Evolutionary conservation across 2,888 invertebrate species (phyloP).

Genomic region (Ctenicera cuprea): DNA sequence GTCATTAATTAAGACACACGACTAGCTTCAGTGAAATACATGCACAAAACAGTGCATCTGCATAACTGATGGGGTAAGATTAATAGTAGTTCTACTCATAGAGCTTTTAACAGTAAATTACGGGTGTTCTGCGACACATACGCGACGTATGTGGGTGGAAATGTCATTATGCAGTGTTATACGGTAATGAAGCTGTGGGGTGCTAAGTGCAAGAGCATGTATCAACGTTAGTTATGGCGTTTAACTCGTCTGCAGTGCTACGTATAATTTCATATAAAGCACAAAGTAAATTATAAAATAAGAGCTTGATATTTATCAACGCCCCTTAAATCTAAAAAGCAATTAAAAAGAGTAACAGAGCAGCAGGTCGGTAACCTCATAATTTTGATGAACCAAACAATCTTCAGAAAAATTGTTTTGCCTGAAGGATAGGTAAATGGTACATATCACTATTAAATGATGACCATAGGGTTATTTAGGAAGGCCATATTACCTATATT

Average conservation of each 20-base stretch:
- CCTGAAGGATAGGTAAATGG: slow-evolving; percentile 1
- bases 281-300: slow-evolving; percentile 33
- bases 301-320: not conserved
- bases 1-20: slow-evolving; percentile 3
- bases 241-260: slow-evolving; percentile 61
- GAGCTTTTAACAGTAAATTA: slow-evolving; percentile 52
- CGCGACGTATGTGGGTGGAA: slow-evolving; percentile 58
- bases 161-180: slow-evolving; percentile 55
- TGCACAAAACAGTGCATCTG: slow-evolving; percentile 34
- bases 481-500: slow-evolving; percentile 14
- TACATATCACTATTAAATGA: not conserved
- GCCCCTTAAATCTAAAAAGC: not conserved
- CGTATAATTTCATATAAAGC: slow-evolving; percentile 62
- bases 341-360: not conserved
- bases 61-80: slow-evolving; percentile 47
- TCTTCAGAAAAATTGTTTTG: not conserved
- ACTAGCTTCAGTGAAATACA: slow-evolving; percentile 8
- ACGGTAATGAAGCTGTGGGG: slow-evolving; percentile 61
- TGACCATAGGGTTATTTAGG: slow-evolving; percentile 13
- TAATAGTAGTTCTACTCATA: slow-evolving; percentile 45
- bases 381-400: not conserved
- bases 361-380: not conserved
- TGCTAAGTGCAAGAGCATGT: slow-evolving; percentile 65
- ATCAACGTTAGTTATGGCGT: slow-evolving; percentile 65
- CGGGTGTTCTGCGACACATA: slow-evolving; percentile 47